Base-by-base conservation (phyloP, 2,797 vertebrate genomes). In the Tragelaphus oryx region DNA sequence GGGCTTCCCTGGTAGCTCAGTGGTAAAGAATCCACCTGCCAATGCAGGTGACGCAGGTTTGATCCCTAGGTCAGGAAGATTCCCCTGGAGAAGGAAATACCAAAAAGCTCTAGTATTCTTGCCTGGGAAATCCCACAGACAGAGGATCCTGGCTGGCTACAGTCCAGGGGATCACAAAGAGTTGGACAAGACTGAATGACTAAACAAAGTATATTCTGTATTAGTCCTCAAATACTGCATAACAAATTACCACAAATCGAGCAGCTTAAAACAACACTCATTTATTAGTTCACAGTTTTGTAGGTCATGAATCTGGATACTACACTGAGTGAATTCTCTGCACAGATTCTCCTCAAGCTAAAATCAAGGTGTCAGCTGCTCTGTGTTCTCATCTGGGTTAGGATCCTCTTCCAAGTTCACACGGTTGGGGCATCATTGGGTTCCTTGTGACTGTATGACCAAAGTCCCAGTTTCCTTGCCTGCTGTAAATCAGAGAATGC, bases 241-340 rank as follows among this genome's bases (percentile, higher is more conserved):
- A 80, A 94, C 26, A 94, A 89, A 84, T 90, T n/a, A 87, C 12
- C 48, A 68, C 48, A 95, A 33, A 89, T 68, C 22, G 48, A 87
- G 41, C 41, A 54, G 17, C 52, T 83, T 89, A 54, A 93, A 94
- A 80, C 41, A 93, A 44, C 13, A 89, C 26, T 88, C 20, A 74
- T 74, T 85, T 85, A 85, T 91, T 52, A 59, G 37, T 13, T 93
- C 68, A 71, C 46, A 74, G 8, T 89, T 89, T 16, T 89, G 0
- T 86, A 65, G 74, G 28, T 54, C 41, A 57, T 80, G 84, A 71
- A 12, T 82, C 54, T 94, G 28, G 44, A 79, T 85, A 76, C 13
- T 46, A 76, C 8, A 78, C 60, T 74, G 57, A 9, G 52, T 93
- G 46, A 54, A 26, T 75, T 74, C 30, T 60, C 14, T 44, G 12